Base-by-base conservation (phyloP, 2,888 invertebrate species). In the Micropterix aruncella region DNA sequence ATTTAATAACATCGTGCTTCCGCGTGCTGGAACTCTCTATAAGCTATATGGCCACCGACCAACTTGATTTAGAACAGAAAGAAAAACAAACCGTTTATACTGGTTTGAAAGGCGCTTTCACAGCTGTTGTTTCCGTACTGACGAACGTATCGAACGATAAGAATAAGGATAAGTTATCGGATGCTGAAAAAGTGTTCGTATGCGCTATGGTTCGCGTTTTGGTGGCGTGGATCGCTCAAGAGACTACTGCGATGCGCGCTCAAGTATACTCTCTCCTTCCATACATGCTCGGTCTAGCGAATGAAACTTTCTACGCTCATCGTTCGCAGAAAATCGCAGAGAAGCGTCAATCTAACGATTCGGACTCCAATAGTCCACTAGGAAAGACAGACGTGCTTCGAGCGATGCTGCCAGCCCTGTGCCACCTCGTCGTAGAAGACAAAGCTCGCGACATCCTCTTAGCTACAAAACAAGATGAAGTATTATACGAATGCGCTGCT, bases 401-500 rank as follows among this genome's bases (percentile, higher is more conserved):
- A 43, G 73, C 92, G 37, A 76, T 94, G 69, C 65, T 94, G 47
- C 93, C 94, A 2, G 91, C 90, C 1, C 65, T 94, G 3, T 94
- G 93, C 56, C 91, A 94, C 61, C 74, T 95, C 52, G 83, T 90
- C 27, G 89, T 93, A 16, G 94, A 94, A 66, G 93, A 94, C 54
- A 80, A 84, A 53, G 83, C 90, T 0, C 74, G 93, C 51, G 78
- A 82, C 56, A 81, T 91, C 47, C 70, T 92, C 50, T 66, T 93
- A 42, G 76, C 83, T 47, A 70, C 77, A 43, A 82, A 87, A 57
- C 80, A 87, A 63, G 90, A 90, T 56, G 83, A 87, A 60, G 77
- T 86, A 18, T 64, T 91, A 2, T 79, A 81, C 57, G 87, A 90
- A 60, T 78, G 85, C 44, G 66, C 89, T 55, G 80, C 81, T 51